Base-by-base conservation (phyloP, 2,797 vertebrate genomes). In the Centropyge bicolor region DNA sequence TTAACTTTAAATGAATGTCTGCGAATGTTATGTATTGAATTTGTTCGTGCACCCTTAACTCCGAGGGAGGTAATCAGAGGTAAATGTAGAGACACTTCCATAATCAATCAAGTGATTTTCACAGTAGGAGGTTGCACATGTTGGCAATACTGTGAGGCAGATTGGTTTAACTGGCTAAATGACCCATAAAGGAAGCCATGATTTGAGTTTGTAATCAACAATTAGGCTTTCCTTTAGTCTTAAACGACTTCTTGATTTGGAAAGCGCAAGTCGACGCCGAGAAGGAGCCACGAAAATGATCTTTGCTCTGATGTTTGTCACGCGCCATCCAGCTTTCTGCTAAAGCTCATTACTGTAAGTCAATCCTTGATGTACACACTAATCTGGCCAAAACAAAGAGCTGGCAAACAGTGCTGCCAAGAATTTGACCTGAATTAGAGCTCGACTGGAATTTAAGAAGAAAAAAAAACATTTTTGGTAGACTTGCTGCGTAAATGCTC, bases 151-250 rank as follows among this genome's bases (percentile, higher is more conserved):
- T 69, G 60, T 69, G 71, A 40, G 57, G 59, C 74, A 71, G 80
- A 87, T 86, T 17, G 40, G 24, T 79, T 81, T 76, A 88, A 85
- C 59, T 60, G 62, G 76, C 66, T 87, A 84, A 89, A 89, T 88
- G 81, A 87, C 86, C 88, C 86, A 70, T 78, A 82, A 83, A 89
- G 31, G 48, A 67, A 46, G 70, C 78, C 79, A 38, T 78, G 63
- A 86, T 91, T 88, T 83, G 71, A 84, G 72, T 89, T 78, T 67
- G 8, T 90, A 86, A 88, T 91, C 61, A 86, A 82, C 87, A 86
- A 74, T 87, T 87, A 85, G n/a, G 27, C 63, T 76, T 62, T 77
- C 13, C 64, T 84, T 78, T 67, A 67, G 71, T 64, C 46, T 81
- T 81, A 80, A 87, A 80, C 66, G 70, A 69, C 65, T 61, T 82